A percentile compares a stretch with the other conserved stretches of the same genome.
These are phyloP conservation scores for Hyposoter didymator DNA, from an alignment of 2,888 invertebrate species.

Conservation along the genomic window DNA sequence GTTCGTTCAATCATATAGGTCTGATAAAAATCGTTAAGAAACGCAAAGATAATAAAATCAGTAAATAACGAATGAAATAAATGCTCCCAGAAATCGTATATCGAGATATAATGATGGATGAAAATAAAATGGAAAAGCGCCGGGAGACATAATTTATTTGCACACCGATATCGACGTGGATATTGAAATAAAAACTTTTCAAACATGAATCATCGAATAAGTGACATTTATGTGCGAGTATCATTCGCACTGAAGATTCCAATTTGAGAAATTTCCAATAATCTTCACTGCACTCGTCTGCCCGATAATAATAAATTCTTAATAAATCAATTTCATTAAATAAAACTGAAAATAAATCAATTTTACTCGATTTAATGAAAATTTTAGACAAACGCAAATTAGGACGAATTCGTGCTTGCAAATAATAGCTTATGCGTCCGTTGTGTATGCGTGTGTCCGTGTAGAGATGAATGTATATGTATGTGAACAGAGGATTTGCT, in stretches of 20 bases:
- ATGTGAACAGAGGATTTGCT: constrained; percentile 4
- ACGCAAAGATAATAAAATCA: background rate
- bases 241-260: background rate
- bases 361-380: background rate
- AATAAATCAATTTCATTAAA: too few species aligned
- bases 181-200: background rate
- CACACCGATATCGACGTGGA: too few species aligned
- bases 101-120: background rate
- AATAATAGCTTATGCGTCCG: background rate
- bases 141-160: background rate
- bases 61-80: background rate
- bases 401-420: background rate
- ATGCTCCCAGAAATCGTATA: background rate
- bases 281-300: background rate
- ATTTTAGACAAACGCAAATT: too few species aligned
- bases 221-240: background rate
- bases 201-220: background rate
- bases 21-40: background rate
- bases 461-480: background rate
- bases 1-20: background rate
- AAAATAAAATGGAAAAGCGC: background rate
- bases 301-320: background rate
- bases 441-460: background rate
- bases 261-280: background rate
- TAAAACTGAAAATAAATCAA: too few species aligned